Conservation (phyloP, 1,140 invertebrate species). For the Drosophila neocordata region DNA sequence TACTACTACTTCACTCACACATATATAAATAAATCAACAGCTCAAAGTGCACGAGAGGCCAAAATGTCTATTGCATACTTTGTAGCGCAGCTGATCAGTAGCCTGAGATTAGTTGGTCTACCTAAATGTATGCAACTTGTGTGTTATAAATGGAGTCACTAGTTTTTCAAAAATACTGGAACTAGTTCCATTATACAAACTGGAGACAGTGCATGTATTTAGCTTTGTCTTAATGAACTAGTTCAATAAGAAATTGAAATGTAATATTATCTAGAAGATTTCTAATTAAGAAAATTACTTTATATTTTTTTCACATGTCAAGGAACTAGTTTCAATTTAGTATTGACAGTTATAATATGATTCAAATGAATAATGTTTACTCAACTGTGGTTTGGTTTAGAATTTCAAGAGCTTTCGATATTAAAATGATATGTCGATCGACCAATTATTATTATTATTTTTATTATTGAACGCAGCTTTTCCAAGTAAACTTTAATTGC, state of each 20-base stretch:
- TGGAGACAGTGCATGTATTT: no score
- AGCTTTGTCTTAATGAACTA: no score
- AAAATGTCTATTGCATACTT: constrained; percentile 25
- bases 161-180: background rate
- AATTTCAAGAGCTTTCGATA: background rate
- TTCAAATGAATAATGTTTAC: background rate
- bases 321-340: no score
- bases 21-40: constrained; percentile 58
- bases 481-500: background rate
- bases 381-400: background rate
- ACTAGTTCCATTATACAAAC: background rate
- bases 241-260: no score
- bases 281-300: no score
- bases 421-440: no score
- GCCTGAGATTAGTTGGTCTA: background rate
- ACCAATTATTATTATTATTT: no score
- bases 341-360: no score
- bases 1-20: background rate
- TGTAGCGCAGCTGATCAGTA: constrained; percentile 2
- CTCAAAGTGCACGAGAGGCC: constrained; percentile 49
- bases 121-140: background rate
- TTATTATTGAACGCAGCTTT: no score
- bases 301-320: no score
- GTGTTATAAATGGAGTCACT: background rate
- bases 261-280: no score